Evolutionary conservation across 2,113 vertebrate genomes (phyloP).

Genomic region (Oryzias woworae): DNA sequence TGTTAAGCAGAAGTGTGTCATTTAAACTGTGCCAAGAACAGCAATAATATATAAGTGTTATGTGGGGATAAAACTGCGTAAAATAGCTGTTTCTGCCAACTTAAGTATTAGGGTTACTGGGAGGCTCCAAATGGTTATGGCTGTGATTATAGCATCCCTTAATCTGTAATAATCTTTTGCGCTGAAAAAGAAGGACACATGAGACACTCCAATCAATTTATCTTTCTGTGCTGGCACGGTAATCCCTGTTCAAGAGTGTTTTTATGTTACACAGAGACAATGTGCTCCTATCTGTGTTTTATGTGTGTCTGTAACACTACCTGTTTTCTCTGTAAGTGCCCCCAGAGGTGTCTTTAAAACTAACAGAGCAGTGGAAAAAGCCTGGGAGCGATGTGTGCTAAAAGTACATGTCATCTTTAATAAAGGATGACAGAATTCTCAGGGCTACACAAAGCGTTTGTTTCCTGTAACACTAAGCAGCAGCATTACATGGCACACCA

Average conservation of each 20-base stretch:
- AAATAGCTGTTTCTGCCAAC: conserved; percentile 53
- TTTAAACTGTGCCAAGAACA: conserved; percentile 55
- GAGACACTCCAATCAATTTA: conserved; percentile 48
- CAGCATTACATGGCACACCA: conserved; percentile 40
- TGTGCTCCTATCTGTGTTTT: conserved; percentile 42
- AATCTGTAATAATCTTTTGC: conserved; percentile 68
- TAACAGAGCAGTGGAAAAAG: conserved; percentile 49
- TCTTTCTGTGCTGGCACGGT: conserved; percentile 25
- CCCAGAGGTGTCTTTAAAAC: conserved; percentile 66
- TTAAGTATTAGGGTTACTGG: conserved; percentile 46
- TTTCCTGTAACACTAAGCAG: conserved; percentile 49
- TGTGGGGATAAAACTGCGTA: conserved; percentile 57
- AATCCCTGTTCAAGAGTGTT: conserved; percentile 44
- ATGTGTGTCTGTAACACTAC: conserved; percentile 47
- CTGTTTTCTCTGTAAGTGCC: conserved; percentile 51
- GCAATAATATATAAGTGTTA: conserved; percentile 55
- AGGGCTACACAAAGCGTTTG: conserved; percentile 59
- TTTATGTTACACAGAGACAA: conserved; percentile 50
- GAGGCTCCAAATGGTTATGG: conserved; percentile 61
- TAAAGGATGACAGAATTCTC: conserved; percentile 70
- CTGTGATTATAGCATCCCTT: conserved; percentile 60
- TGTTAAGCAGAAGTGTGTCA: conserved; percentile 53
- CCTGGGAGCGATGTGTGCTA: conserved; percentile 65
- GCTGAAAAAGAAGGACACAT: conserved; percentile 50
- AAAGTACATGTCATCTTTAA: conserved; percentile 76